phyloP scores from a whole-genome alignment of 2,113 vertebrate species.

The Tachysurus vachellii region DNA sequence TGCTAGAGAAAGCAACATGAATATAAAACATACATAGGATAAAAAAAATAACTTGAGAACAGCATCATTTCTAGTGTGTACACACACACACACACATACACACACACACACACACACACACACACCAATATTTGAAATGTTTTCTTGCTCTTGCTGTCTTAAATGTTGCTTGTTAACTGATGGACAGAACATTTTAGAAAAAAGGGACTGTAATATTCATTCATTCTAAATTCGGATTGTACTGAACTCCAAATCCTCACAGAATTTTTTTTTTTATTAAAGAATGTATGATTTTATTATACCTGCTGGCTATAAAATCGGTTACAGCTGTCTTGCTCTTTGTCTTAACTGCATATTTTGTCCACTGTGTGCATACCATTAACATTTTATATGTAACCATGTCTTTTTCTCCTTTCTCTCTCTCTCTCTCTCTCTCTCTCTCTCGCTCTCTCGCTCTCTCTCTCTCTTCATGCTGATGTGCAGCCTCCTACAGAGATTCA shows the following conservation, averaged over 20 bases:
- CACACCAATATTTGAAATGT: neutral
- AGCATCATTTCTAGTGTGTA: neutral
- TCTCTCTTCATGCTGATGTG: slow-evolving; percentile 90
- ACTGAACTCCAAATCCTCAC: neutral
- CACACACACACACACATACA: neutral
- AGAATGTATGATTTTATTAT: neutral
- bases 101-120: slow-evolving; percentile 8
- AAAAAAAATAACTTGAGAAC: neutral
- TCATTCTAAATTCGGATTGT: neutral
- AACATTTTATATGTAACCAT: slow-evolving; percentile 38
- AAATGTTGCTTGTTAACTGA: neutral
- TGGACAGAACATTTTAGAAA: neutral
- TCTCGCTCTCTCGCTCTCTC: slow-evolving; percentile 70
- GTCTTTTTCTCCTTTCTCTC: slow-evolving; percentile 58
- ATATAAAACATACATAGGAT: neutral
- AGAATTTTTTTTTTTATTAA: neutral
- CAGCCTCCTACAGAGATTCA: slow-evolving; percentile 99
- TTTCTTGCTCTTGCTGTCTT: neutral
- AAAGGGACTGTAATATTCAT: neutral
- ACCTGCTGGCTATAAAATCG: neutral
- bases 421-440: slow-evolving; percentile 83
- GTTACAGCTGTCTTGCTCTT: neutral
- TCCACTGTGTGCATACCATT: slow-evolving; percentile 23
- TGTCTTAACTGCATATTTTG: slow-evolving; percentile 9
- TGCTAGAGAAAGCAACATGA: neutral